Evolutionary conservation across 2,113 vertebrate species (phyloP).

Genomic region (Polyodon spathula): DNA sequence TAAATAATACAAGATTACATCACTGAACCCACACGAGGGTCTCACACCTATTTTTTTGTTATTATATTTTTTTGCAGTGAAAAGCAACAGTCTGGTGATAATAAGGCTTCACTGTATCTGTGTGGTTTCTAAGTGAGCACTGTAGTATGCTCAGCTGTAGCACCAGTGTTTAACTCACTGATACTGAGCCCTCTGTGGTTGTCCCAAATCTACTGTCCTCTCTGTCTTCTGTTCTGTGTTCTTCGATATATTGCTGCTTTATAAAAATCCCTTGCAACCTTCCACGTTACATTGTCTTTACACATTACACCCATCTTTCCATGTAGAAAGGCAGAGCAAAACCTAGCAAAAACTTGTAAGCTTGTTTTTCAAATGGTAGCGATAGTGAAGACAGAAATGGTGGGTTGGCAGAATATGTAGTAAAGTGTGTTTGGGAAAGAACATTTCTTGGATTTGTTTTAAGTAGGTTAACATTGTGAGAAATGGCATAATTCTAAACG

Average conservation of each 20-base stretch:
- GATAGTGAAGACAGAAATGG: background rate
- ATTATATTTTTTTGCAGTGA: conserved; percentile 35
- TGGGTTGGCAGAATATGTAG: no score
- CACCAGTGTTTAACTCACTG: conserved; percentile 9
- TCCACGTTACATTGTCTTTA: background rate
- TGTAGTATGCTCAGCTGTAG: conserved; percentile 20
- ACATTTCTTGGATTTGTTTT: background rate
- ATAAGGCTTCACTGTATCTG: conserved; percentile 57
- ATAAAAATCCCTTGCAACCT: background rate
- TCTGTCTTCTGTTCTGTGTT: background rate
- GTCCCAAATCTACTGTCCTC: background rate
- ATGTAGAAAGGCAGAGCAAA: background rate
- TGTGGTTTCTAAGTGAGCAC: conserved; percentile 43
- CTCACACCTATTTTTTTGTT: conserved; percentile 3
- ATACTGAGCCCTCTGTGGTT: conserved; percentile 6
- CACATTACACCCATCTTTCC: background rate
- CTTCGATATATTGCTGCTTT: background rate
- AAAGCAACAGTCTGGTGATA: conserved; percentile 52
- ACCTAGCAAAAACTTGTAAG: background rate
- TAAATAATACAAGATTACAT: background rate
- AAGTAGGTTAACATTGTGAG: background rate
- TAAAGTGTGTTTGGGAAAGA: no score
- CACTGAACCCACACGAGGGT: background rate
- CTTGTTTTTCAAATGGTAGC: background rate
- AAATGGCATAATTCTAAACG: background rate